These are phyloP conservation scores for Dione vanillae DNA, from an alignment of 2,888 invertebrate genomes.

Conservation along the genomic window DNA sequence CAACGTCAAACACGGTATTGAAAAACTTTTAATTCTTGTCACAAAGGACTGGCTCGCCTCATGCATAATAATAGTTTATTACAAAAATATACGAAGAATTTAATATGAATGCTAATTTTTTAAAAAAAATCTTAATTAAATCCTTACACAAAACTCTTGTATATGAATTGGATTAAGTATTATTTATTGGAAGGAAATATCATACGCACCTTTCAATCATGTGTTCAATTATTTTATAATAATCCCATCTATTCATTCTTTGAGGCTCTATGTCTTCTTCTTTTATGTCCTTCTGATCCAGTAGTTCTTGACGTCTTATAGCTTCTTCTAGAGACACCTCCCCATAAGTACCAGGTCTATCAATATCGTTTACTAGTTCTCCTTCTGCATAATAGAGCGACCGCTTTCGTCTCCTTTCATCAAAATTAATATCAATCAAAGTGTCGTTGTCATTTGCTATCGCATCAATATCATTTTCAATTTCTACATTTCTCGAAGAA, in stretches of 20 bases:
- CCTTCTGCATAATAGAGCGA: constrained; percentile 71
- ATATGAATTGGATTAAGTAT: too few relatives aligned
- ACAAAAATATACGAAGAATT: constrained; percentile 11
- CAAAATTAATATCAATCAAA: constrained; percentile 73
- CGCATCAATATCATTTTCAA: constrained; percentile 46
- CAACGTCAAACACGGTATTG: constrained; percentile 42
- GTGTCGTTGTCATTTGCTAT: constrained; percentile 63
- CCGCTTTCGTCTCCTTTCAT: constrained; percentile 63
- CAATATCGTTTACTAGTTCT: constrained; percentile 56
- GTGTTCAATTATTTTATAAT: constrained; percentile 86
- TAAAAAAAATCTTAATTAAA: background rate
- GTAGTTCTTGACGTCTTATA: constrained; percentile 78
- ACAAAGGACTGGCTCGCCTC: constrained; percentile 30
- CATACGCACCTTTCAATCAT: constrained; percentile 81
- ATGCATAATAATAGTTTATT: constrained; percentile 26
- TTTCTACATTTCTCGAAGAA: constrained; percentile 52
- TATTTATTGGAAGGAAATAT: background rate
- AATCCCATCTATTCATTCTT: constrained; percentile 85
- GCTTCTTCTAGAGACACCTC: constrained; percentile 74
- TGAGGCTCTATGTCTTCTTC: constrained; percentile 62
- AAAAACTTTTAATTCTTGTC: constrained; percentile 43
- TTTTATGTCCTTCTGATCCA: constrained; percentile 65
- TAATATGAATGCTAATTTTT: background rate
- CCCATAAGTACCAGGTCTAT: constrained; percentile 52
- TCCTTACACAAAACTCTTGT: too few relatives aligned